Base-by-base conservation (phyloP, 30 jellyfish, hydroid and myxozoan species). In the Chironex yamaguchii region DNA sequence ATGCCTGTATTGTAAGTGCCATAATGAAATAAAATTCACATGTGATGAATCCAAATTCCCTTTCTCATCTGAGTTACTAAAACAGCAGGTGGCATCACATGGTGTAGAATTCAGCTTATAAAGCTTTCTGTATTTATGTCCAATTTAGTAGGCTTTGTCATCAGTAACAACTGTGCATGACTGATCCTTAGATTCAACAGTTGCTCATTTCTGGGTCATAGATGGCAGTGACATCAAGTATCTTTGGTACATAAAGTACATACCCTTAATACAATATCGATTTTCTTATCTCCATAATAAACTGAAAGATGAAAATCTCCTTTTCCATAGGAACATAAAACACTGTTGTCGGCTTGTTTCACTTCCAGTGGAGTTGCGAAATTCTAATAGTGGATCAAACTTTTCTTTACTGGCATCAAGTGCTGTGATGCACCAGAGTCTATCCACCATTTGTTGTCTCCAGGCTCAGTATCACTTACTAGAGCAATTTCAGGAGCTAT, bases 1-100 rank as follows among this genome's bases (percentile, higher is more conserved):
- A 62, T 85, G 95, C 0, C 95, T 84, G 48, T 52, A 72, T 11
- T 89, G 84, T 9, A 6, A 48, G 34, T 85, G 90, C 95, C 90
- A 85, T 21, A 85, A 36, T 11, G 75, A 29, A n/a, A n/a, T n/a
- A n/a, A n/a, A n/a, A n/a, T n/a, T n/a, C n/a, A n/a, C n/a, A n/a
- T n/a, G n/a, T n/a, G n/a, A n/a, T n/a, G n/a, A n/a, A n/a, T n/a
- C n/a, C 23, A 35, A 22, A n/a, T 33, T 13, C 24, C 30, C 35
- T 69, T 83, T 54, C 1, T 27, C 50, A 14, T 28, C 53, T 23
- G 85, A 28, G 12, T 21, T 62, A 31, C 14, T 62, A 11, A 11
- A n/a, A 77, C 1, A 76, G 88, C 80, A 49, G 6, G 81, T 1
- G 14, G 24, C 24, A 76, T 50, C 63, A 4, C 2, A 9, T 2